phyloP scores from a whole-genome alignment of 2,888 invertebrate species.

The Salticus scenicus region DNA sequence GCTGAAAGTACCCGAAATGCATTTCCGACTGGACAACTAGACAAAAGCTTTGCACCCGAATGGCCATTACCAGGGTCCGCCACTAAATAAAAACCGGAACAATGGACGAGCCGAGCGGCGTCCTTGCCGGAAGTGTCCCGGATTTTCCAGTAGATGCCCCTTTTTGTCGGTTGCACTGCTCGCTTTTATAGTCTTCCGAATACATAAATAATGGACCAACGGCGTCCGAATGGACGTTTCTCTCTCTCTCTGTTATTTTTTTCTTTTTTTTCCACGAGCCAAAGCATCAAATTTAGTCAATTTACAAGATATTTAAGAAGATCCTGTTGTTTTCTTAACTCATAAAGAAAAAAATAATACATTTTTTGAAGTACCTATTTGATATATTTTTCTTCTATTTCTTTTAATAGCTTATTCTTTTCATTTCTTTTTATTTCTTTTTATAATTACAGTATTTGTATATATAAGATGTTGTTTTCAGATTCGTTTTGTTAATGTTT shows the following conservation, averaged over 20 bases:
- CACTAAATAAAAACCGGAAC: slow-evolving; percentile 58
- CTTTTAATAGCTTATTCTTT: no score
- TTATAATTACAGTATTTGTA: no score
- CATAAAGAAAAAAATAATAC: no score
- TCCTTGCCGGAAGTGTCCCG: slow-evolving; percentile 39
- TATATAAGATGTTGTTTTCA: no score
- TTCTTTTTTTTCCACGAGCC: not conserved
- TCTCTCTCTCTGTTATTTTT: no score
- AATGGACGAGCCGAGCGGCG: slow-evolving; percentile 45
- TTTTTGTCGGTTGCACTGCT: slow-evolving; percentile 30
- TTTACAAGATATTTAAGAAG: no score
- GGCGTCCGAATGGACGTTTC: not conserved
- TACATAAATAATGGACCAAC: slow-evolving; percentile 55
- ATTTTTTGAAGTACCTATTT: no score
- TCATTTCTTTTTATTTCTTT: no score
- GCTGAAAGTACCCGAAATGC: not conserved
- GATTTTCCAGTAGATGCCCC: slow-evolving; percentile 47
- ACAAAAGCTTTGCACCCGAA: slow-evolving; percentile 11
- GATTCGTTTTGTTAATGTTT: no score
- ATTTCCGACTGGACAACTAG: not conserved
- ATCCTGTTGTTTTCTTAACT: no score
- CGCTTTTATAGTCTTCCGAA: slow-evolving; percentile 50
- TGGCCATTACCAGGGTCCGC: slow-evolving; percentile 4
- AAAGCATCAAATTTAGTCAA: not conserved
- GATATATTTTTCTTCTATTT: no score